A percentile compares a stretch with the other conserved stretches of the same genome.
These are phyloP conservation scores for Cordilura impudica DNA, from an alignment of 2,888 invertebrate genomes.

Conservation along the genomic window DNA sequence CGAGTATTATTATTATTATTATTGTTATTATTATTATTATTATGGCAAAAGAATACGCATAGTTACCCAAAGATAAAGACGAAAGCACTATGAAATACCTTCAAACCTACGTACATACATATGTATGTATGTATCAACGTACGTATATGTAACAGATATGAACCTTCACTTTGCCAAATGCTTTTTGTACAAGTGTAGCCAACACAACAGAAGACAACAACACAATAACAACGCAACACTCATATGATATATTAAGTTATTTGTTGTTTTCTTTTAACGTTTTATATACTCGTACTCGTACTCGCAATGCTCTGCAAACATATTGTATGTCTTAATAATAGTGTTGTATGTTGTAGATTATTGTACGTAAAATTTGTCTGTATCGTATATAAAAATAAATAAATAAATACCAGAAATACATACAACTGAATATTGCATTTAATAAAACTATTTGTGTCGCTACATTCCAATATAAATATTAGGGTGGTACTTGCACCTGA, in stretches of 20 bases:
- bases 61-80: conserved; percentile 30
- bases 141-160: conserved; percentile 17
- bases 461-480: conserved; percentile 52
- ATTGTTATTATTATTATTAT: not conserved
- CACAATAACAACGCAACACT: not conserved
- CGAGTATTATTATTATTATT: not conserved
- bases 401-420: conserved; percentile 50
- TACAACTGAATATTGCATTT: conserved; percentile 48
- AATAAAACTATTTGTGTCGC: conserved; percentile 62
- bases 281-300: too few relatives aligned
- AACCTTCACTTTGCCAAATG: conserved; percentile 57
- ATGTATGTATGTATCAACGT: not conserved
- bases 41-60: conserved; percentile 36
- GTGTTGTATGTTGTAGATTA: not conserved
- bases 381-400: too few relatives aligned
- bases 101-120: conserved; percentile 1
- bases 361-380: too few relatives aligned
- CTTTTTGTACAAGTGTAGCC: conserved; percentile 25
- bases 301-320: conserved; percentile 40
- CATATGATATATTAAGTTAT: too few relatives aligned
- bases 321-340: conserved; percentile 32
- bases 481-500: too few relatives aligned
- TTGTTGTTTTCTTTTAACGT: conserved; percentile 18
- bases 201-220: not conserved
- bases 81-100: conserved; percentile 10